phyloP scores from a whole-genome alignment of 2,888 invertebrate species.

The Lasioglossum zephyrum region DNA sequence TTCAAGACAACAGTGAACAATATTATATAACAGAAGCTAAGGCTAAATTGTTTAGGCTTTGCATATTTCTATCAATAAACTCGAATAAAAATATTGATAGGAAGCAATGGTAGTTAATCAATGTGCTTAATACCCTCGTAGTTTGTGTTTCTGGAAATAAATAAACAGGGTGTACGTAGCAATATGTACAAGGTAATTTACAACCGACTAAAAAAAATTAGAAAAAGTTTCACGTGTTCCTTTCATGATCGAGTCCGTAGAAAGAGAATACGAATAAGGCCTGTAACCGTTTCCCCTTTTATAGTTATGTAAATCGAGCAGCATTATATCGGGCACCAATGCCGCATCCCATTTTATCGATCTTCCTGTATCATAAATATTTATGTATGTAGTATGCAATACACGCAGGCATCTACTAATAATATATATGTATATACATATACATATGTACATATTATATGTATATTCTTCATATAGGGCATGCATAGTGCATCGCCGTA shows the following conservation, averaged over 20 bases:
- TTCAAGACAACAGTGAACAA: not conserved
- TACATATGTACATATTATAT: not conserved
- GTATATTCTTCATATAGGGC: conserved; percentile 6
- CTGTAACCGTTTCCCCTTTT: conserved; percentile 29
- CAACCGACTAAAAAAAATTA: not conserved
- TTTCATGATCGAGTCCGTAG: conserved; percentile 9
- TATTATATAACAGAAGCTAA: no score
- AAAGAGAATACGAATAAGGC: conserved; percentile 18
- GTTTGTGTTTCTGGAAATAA: not conserved
- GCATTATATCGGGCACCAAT: conserved; percentile 35
- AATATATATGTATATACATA: conserved; percentile 27
- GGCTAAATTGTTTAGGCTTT: no score
- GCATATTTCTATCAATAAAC: no score
- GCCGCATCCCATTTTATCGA: conserved; percentile 46
- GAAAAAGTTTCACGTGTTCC: not conserved
- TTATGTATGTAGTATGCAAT: conserved; percentile 25
- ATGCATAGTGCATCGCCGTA: not conserved
- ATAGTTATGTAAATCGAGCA: conserved; percentile 36
- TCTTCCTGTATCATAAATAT: conserved; percentile 41
- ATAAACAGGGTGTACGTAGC: not conserved
- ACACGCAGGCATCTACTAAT: conserved; percentile 22
- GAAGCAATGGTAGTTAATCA: not conserved
- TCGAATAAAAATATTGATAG: no score
- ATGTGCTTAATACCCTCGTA: not conserved
- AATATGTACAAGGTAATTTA: not conserved